A percentile compares a stretch with the other conserved stretches of the same genome.
These are phyloP conservation scores for Masticophis lateralis DNA, from an alignment of 2,797 vertebrate species.

Conservation along the genomic window DNA sequence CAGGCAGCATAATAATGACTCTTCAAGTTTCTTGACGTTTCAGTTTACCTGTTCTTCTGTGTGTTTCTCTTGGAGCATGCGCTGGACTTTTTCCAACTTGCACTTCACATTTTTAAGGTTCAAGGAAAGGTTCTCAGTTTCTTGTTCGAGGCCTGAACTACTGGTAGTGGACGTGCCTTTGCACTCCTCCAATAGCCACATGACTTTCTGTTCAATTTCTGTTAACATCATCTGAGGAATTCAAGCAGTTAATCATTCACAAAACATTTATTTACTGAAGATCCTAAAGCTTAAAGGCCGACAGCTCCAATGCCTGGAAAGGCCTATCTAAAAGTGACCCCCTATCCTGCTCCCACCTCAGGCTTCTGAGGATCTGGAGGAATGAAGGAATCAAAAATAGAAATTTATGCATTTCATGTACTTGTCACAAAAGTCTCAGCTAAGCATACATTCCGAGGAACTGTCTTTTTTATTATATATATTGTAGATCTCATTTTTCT, in stretches of 20 bases:
- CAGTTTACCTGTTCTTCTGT: constrained; percentile 68
- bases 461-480: not conserved
- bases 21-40: not conserved
- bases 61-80: constrained; percentile 78
- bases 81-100: constrained; percentile 83
- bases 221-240: constrained; percentile 79
- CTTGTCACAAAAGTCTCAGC: not conserved
- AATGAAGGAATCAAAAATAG: not conserved
- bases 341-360: not conserved
- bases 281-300: not conserved
- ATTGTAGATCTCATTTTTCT: not conserved
- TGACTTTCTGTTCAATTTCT: constrained; percentile 85
- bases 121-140: constrained; percentile 77
- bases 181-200: constrained; percentile 68
- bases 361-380: not conserved
- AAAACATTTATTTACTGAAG: constrained; percentile 27
- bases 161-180: constrained; percentile 58
- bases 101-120: constrained; percentile 84
- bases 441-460: not conserved
- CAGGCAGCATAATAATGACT: not conserved
- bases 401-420: not conserved
- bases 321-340: not conserved
- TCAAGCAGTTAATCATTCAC: constrained; percentile 50
- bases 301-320: not conserved
- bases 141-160: constrained; percentile 61